Conservation (phyloP, 2,113 vertebrate genomes). For the Menidia beryllina region DNA sequence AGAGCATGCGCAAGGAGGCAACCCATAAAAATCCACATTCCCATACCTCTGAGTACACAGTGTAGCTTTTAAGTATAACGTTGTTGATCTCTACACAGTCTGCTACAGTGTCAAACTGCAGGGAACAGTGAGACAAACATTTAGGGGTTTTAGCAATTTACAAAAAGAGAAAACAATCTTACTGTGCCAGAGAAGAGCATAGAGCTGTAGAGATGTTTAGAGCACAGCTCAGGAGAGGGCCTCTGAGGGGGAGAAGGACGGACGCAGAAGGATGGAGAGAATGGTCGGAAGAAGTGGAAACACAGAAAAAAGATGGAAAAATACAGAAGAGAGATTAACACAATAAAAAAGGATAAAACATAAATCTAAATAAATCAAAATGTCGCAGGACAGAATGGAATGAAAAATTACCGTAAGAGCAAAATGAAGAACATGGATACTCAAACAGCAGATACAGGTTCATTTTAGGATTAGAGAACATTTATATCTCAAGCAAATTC, state of each 20-base stretch:
- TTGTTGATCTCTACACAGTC: conserved; percentile 88
- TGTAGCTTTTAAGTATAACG: conserved; percentile 94
- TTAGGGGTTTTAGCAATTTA: conserved; percentile 45
- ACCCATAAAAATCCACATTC: conserved; percentile 44
- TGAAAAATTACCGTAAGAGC: background rate
- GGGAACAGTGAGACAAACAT: conserved; percentile 69
- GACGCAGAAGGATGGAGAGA: conserved; percentile 13
- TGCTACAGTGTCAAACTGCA: conserved; percentile 93
- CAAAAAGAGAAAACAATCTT: conserved; percentile 51
- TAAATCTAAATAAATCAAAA: conserved; percentile 5
- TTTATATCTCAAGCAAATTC: background rate
- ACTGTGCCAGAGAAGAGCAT: conserved; percentile 66
- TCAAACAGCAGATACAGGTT: too few relatives aligned
- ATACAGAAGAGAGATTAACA: background rate
- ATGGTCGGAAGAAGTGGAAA: background rate
- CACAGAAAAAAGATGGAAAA: conserved; percentile 8
- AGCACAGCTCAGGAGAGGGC: conserved; percentile 73
- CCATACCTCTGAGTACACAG: conserved; percentile 90
- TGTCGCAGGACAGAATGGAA: background rate
- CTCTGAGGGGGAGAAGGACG: conserved; percentile 53
- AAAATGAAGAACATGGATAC: background rate
- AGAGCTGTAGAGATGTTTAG: conserved; percentile 70
- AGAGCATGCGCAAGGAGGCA: conserved; percentile 26
- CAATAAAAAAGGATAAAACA: background rate
- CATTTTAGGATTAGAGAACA: background rate